A percentile compares a stretch with the other conserved stretches of the same genome.
Conservation (phyloP, 2,888 invertebrate genomes). For the Mythimna lalbum region DNA sequence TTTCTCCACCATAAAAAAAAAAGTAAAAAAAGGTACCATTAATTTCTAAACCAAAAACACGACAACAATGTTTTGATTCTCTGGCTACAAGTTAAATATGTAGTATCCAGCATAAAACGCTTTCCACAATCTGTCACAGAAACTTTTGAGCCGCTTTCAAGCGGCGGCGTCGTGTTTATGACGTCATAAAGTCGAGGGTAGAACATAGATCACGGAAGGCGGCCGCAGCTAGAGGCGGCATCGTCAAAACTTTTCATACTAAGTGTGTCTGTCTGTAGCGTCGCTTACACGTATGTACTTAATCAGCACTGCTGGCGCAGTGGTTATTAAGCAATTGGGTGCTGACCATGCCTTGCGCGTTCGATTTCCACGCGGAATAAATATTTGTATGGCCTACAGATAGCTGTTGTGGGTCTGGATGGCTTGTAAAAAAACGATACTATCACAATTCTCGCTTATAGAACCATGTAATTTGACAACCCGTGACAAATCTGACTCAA, state of each 20-base stretch:
- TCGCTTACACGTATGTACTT: background rate
- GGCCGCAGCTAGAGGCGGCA: background rate
- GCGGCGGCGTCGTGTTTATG: conserved; percentile 53
- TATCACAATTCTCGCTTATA: too few species aligned
- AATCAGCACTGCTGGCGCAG: too few species aligned
- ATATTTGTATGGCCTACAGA: too few species aligned
- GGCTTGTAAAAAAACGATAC: too few species aligned
- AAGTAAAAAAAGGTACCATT: too few species aligned
- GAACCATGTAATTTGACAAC: too few species aligned
- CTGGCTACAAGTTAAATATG: conserved; percentile 10
- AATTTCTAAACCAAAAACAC: background rate
- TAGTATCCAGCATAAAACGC: conserved; percentile 32
- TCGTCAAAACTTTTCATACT: background rate
- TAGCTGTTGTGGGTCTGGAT: too few species aligned
- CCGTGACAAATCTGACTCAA: too few species aligned
- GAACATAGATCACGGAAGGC: conserved; percentile 1
- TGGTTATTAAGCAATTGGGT: too few species aligned
- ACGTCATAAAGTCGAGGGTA: conserved; percentile 58
- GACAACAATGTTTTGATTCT: background rate
- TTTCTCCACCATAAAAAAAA: too few species aligned
- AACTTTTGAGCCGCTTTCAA: conserved; percentile 58
- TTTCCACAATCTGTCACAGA: conserved; percentile 59
- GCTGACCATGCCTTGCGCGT: too few species aligned
- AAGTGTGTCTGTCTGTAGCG: background rate
- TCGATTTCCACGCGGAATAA: too few species aligned